Conservation (phyloP, 2,797 vertebrate genomes). For the Tenualosa ilisha region DNA sequence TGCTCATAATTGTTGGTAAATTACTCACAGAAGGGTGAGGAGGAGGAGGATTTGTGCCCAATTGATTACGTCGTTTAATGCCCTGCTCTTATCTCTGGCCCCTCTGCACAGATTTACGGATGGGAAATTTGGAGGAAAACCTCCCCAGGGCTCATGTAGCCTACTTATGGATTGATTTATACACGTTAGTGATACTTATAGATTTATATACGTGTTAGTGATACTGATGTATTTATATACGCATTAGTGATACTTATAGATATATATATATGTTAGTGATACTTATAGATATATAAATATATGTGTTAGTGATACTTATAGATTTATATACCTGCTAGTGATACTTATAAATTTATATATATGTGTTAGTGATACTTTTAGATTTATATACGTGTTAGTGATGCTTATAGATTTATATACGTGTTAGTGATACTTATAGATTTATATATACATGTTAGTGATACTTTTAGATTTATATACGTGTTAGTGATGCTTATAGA, state of each 20-base stretch:
- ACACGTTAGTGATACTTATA: background rate
- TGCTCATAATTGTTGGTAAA: conserved; percentile 44
- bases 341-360: background rate
- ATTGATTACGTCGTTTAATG: conserved; percentile 2
- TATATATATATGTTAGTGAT: background rate
- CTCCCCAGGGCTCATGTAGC: background rate
- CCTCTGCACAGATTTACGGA: background rate
- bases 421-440: background rate
- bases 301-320: too few relatives aligned
- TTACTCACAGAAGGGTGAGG: conserved; percentile 41
- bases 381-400: too few relatives aligned
- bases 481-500: too few relatives aligned
- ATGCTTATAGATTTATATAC: too few relatives aligned
- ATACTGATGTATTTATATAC: too few relatives aligned
- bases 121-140: background rate
- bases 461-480: too few relatives aligned
- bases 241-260: background rate
- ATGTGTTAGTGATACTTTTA: background rate
- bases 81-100: background rate
- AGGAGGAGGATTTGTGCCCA: conserved; percentile 27
- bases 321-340: too few relatives aligned
- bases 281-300: too few relatives aligned
- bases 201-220: too few relatives aligned
- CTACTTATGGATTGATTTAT: background rate
- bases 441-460: too few relatives aligned